Conservation (phyloP, 2,888 invertebrate species). For the Epinotia ramella region DNA sequence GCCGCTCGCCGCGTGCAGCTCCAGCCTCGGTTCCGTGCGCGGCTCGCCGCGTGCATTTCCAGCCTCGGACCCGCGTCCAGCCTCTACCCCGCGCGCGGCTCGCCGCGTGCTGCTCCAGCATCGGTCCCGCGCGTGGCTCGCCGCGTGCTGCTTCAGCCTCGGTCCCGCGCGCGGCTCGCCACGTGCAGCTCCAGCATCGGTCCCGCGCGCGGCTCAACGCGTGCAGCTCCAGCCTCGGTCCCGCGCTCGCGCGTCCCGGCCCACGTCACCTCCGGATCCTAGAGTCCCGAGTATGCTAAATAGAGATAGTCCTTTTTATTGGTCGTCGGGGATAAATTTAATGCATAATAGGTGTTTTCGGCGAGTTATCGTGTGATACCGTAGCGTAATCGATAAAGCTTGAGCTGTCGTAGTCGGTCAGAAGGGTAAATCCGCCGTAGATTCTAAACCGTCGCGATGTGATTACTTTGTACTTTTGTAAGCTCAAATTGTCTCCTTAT, state of each 20-base stretch:
- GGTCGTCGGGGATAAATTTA: conserved; percentile 73
- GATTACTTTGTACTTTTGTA: conserved; percentile 84
- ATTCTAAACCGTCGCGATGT: conserved; percentile 81
- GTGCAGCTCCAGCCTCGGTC: neutral
- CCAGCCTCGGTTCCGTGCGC: neutral
- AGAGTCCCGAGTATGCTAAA: conserved; percentile 66
- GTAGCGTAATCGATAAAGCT: conserved; percentile 80
- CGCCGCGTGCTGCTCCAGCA: no score
- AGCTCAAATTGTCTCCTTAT: conserved; percentile 82
- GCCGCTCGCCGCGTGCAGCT: conserved; percentile 5
- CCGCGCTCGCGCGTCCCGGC: neutral
- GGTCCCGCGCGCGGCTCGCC: no score
- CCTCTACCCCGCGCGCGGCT: no score
- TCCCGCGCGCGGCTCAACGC: no score
- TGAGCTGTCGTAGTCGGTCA: conserved; percentile 81
- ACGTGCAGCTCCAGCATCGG: no score
- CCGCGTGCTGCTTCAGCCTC: no score
- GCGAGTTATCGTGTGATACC: conserved; percentile 80
- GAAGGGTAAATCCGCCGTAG: conserved; percentile 81
- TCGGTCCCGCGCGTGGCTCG: no score
- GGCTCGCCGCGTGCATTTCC: no score
- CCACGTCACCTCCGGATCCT: neutral
- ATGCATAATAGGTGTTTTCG: conserved; percentile 80
- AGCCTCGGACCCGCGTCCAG: neutral
- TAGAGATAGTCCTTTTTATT: conserved; percentile 75